Evolutionary conservation across 1,140 invertebrate genomes (phyloP).

Genomic region (Telenomus remus): DNA sequence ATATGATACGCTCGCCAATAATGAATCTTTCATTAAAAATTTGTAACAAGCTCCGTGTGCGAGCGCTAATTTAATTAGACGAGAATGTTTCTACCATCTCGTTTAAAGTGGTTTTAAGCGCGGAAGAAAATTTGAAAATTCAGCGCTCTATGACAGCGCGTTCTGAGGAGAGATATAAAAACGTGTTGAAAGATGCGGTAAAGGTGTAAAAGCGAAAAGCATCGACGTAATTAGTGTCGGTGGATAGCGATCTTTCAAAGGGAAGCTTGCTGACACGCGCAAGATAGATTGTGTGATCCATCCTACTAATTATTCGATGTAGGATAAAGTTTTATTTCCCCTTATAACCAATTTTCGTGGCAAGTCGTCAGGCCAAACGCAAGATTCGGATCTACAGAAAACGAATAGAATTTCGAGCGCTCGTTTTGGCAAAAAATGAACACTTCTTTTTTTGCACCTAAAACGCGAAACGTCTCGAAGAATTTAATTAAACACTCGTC

Average conservation of each 20-base stretch:
- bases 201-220: slow-evolving; percentile 57
- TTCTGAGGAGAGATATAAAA: slow-evolving; percentile 42
- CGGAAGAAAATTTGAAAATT: slow-evolving; percentile 26
- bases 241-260: slow-evolving; percentile 58
- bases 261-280: slow-evolving; percentile 45
- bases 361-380: too few species aligned
- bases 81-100: slow-evolving; percentile 24
- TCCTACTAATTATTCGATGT: slow-evolving; percentile 57
- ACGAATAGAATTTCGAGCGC: slow-evolving; percentile 40
- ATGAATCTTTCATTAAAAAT: slow-evolving; percentile 42
- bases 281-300: slow-evolving; percentile 55
- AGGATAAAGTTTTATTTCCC: slow-evolving; percentile 49
- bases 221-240: slow-evolving; percentile 60
- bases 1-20: slow-evolving; percentile 21
- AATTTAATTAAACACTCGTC: too few species aligned
- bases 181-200: slow-evolving; percentile 48
- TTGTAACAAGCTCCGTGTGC: slow-evolving; percentile 15
- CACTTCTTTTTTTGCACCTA: neutral
- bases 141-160: slow-evolving; percentile 31
- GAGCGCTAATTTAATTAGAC: slow-evolving; percentile 39
- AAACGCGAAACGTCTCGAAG: too few species aligned
- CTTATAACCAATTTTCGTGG: slow-evolving; percentile 24
- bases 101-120: slow-evolving; percentile 15
- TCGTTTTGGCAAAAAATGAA: neutral
- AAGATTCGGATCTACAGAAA: slow-evolving; percentile 32